Conservation (phyloP, 2,888 invertebrate genomes). For the Pantelozetes paolii region DNA sequence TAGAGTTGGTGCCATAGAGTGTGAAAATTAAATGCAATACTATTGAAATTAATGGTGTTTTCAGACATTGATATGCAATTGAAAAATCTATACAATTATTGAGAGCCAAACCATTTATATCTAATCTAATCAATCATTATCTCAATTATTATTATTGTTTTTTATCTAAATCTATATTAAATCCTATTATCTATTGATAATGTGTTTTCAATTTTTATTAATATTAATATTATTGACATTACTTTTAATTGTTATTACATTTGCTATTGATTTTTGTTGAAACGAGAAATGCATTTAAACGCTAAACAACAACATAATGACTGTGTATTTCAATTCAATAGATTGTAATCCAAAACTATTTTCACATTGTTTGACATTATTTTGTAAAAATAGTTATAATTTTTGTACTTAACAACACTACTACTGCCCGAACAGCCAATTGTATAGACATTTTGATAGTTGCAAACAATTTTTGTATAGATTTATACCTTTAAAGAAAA, state of each 20-base stretch:
- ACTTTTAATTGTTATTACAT: background rate
- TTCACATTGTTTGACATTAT: background rate
- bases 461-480: background rate
- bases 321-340: background rate
- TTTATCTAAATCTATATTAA: background rate
- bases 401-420: conserved; percentile 14
- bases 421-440: background rate
- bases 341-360: background rate
- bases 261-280: background rate
- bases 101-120: conserved; percentile 11
- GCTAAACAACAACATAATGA: too few species aligned
- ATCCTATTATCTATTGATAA: background rate
- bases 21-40: background rate
- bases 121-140: background rate
- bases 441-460: background rate
- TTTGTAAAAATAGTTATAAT: background rate
- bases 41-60: background rate
- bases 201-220: background rate
- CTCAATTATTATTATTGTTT: background rate
- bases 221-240: background rate
- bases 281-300: too few species aligned
- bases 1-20: conserved; percentile 34
- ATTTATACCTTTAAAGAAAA: background rate
- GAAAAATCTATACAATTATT: background rate
- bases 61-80: background rate